These are phyloP conservation scores for Salvelinus sp. DNA, from an alignment of 2,113 vertebrate species.

Conservation along the genomic window DNA sequence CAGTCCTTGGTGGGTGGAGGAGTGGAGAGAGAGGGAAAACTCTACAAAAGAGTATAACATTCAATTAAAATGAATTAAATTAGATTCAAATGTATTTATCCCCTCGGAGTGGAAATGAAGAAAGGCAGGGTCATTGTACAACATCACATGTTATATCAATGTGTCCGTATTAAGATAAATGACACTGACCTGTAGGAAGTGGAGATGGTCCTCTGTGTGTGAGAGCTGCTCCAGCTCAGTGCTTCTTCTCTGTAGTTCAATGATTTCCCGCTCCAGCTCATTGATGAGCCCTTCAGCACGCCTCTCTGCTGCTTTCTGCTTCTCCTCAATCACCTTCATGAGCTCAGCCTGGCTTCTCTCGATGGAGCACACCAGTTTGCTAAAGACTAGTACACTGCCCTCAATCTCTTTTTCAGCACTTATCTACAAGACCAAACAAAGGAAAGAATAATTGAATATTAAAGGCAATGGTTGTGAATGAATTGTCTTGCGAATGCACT, in stretches of 20 bases:
- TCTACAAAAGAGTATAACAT: conserved; percentile 47
- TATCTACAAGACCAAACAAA: no score
- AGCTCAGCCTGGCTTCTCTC: conserved; percentile 25
- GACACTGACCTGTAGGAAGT: conserved; percentile 51
- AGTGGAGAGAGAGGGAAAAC: conserved; percentile 64
- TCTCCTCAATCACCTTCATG: conserved; percentile 17
- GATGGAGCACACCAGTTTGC: conserved; percentile 23
- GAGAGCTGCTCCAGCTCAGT: conserved; percentile 51
- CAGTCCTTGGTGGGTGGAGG: conserved; percentile 71
- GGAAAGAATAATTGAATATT: no score
- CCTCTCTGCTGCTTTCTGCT: conserved; percentile 19
- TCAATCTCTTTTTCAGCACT: conserved; percentile 18
- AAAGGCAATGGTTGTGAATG: no score
- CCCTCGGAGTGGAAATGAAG: no score
- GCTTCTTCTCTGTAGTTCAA: conserved; percentile 25
- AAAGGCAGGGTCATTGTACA: no score
- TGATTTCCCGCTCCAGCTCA: conserved; percentile 38
- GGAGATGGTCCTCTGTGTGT: conserved; percentile 42
- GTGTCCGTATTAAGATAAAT: no score
- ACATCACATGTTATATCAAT: no score
- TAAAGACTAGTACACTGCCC: conserved; percentile 21
- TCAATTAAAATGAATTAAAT: no score
- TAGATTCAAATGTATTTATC: no score
- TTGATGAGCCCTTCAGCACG: conserved; percentile 5
- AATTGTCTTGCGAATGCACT: no score